A percentile compares a stretch with the other conserved stretches of the same genome.
These are phyloP conservation scores for Sebastes fasciatus DNA, from an alignment of 2,113 vertebrate genomes.

Conservation along the genomic window DNA sequence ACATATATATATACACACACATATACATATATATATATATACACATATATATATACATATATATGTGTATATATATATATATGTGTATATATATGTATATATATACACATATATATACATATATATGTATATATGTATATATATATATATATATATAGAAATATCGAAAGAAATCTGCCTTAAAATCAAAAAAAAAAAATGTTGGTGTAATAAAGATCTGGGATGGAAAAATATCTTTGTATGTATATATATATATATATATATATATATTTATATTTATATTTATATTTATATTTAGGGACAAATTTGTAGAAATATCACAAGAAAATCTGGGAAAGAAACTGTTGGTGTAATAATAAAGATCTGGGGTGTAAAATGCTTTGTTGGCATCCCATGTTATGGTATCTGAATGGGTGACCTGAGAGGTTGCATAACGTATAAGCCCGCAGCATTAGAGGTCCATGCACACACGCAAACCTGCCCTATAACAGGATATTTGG, in stretches of 20 bases:
- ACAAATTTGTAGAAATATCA: not conserved
- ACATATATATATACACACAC: too few species aligned
- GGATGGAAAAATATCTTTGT: too few species aligned
- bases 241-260: too few species aligned
- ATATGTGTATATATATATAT: too few species aligned
- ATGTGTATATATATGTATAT: too few species aligned
- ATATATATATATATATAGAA: not conserved
- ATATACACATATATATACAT: too few species aligned
- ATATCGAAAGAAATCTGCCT: not conserved
- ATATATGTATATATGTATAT: too few species aligned
- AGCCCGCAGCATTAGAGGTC: slow-evolving; percentile 60
- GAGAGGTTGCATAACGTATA: slow-evolving; percentile 74
- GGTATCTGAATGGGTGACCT: slow-evolving; percentile 48
- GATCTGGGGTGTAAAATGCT: slow-evolving; percentile 20
- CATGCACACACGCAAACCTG: slow-evolving; percentile 40
- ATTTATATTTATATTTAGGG: too few species aligned
- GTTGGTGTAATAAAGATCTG: too few species aligned
- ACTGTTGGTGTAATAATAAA: not conserved
- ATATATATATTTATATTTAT: too few species aligned
- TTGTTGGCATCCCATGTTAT: not conserved
- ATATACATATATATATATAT: too few species aligned
- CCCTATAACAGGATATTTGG: slow-evolving; percentile 33
- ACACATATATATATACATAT: too few species aligned
- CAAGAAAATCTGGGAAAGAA: not conserved
- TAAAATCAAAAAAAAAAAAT: not conserved